A percentile compares a stretch with the other conserved stretches of the same genome.
Evolutionary conservation across 64 coral and sea anemone species (phyloP).

Genomic region (Montipora sp.): DNA sequence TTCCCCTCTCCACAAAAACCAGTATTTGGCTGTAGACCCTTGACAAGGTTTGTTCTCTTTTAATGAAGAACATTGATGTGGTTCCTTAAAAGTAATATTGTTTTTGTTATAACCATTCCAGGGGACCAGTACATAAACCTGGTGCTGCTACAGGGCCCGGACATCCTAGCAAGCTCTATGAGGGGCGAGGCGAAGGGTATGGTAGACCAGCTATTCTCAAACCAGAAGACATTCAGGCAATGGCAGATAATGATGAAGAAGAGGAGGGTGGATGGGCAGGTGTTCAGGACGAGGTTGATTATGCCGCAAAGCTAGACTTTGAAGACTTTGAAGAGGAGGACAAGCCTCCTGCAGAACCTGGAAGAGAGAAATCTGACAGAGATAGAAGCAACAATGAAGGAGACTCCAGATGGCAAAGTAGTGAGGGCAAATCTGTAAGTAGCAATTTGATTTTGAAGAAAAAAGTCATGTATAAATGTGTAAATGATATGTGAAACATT

Average conservation of each 20-base stretch:
- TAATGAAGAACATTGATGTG: not conserved
- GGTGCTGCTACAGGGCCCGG: constrained; percentile 41
- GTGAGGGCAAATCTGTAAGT: constrained; percentile 40
- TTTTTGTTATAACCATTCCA: not conserved
- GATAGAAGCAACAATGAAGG: not conserved
- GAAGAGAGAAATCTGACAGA: constrained; percentile 10
- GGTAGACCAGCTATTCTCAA: constrained; percentile 77
- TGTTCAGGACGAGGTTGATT: constrained; percentile 97
- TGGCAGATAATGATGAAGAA: constrained; percentile 88
- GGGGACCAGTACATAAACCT: constrained; percentile 40
- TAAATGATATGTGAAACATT: not conserved
- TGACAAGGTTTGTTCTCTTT: too few species aligned
- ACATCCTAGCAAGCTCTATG: constrained; percentile 41
- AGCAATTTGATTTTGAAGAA: not conserved
- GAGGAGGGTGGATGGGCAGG: constrained; percentile 99
- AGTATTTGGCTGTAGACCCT: too few species aligned
- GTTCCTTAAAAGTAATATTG: not conserved
- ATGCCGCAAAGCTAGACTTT: constrained; percentile 94
- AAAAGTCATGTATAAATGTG: too few species aligned
- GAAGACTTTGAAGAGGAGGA: constrained; percentile 97
- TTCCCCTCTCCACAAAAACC: too few species aligned
- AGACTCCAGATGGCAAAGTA: constrained; percentile 46
- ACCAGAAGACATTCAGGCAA: constrained; percentile 93
- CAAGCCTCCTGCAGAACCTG: constrained; percentile 25
- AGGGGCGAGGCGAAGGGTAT: constrained; percentile 58